These are phyloP conservation scores for Watsonalla cultraria DNA, from an alignment of 2,888 invertebrate species.

Conservation along the genomic window DNA sequence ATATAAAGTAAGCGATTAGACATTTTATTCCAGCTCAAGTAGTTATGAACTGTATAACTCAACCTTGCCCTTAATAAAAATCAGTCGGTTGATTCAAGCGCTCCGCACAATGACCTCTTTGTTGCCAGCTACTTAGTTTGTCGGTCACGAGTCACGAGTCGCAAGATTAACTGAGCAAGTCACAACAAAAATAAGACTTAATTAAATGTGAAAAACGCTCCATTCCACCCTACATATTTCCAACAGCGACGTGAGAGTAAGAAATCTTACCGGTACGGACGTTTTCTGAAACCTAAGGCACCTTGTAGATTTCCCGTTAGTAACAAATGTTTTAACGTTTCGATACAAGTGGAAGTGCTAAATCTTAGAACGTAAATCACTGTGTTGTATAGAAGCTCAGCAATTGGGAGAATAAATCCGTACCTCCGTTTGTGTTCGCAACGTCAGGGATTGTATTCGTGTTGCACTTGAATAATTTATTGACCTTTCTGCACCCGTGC, in stretches of 20 bases:
- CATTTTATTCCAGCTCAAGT: neutral
- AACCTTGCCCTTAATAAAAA: neutral
- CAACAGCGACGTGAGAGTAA: conserved; percentile 25
- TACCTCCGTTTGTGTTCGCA: conserved; percentile 41
- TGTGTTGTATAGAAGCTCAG: conserved; percentile 38
- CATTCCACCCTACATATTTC: conserved; percentile 33
- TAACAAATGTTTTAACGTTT: conserved; percentile 62
- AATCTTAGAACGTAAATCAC: conserved; percentile 61
- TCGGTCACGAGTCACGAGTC: conserved; percentile 46
- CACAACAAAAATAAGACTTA: conserved; percentile 50
- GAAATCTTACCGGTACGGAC: conserved; percentile 32
- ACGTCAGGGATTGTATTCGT: conserved; percentile 34
- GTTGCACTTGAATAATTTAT: conserved; percentile 46
- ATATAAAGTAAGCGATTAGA: neutral
- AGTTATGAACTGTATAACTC: neutral
- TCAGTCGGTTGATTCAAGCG: neutral
- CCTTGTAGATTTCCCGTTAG: conserved; percentile 48
- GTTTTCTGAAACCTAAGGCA: conserved; percentile 27
- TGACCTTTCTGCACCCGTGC: conserved; percentile 28
- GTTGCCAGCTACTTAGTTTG: conserved; percentile 33
- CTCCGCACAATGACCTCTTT: neutral
- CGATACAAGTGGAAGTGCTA: conserved; percentile 64
- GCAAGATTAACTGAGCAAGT: conserved; percentile 34
- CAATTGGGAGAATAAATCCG: conserved; percentile 53
- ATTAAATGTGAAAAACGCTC: conserved; percentile 47